Evolutionary conservation across 1,140 invertebrate genomes (phyloP).

Genomic region (Cryptotermes secundus): DNA sequence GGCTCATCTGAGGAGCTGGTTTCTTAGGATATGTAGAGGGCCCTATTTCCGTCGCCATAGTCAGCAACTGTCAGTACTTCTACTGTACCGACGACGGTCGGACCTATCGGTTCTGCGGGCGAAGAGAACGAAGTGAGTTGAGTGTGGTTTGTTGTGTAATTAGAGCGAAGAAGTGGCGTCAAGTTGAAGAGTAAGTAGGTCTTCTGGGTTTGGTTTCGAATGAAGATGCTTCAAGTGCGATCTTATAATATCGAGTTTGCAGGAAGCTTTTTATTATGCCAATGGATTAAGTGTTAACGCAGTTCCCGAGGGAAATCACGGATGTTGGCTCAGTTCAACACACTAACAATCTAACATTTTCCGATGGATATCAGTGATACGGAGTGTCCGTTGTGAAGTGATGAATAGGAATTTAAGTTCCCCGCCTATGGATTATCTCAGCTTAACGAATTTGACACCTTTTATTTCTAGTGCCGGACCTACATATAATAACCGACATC

Average conservation of each 20-base stretch:
- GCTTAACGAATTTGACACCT: neutral
- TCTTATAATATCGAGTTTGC: neutral
- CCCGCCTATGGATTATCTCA: neutral
- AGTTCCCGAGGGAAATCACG: neutral
- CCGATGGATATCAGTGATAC: neutral
- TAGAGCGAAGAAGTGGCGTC: neutral
- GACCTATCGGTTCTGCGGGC: neutral
- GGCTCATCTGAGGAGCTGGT: too few relatives aligned
- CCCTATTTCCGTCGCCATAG: too few relatives aligned
- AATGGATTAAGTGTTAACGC: neutral
- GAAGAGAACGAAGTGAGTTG: neutral
- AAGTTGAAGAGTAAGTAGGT: slow-evolving; percentile 16
- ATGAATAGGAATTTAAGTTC: neutral
- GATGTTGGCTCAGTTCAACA: neutral
- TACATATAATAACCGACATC: neutral
- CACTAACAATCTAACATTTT: neutral
- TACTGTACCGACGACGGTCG: neutral
- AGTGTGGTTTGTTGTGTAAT: neutral
- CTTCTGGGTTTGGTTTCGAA: neutral
- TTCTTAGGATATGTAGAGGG: too few relatives aligned
- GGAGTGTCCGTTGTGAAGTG: neutral
- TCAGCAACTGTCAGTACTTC: slow-evolving; percentile 16
- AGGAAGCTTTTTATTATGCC: neutral
- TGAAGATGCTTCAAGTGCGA: neutral
- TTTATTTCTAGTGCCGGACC: neutral